Evolutionary conservation across 2,113 vertebrate species (phyloP).

Genomic region (Vidua chalybeata): DNA sequence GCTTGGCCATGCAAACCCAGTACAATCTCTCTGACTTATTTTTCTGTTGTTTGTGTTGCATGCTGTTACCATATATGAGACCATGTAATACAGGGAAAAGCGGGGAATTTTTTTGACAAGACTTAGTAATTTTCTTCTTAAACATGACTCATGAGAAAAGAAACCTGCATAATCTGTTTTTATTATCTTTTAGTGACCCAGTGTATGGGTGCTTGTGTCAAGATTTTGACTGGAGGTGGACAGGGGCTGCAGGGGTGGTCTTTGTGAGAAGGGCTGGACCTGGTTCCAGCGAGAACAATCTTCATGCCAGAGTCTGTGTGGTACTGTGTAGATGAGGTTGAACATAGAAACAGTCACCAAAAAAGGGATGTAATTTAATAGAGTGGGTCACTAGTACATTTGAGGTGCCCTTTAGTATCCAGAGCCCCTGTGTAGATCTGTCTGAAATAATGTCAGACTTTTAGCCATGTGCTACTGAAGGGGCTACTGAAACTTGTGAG

Average conservation of each 20-base stretch:
- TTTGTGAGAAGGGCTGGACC: background rate
- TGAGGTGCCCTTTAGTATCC: background rate
- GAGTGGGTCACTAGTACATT: background rate
- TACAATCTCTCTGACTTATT: background rate
- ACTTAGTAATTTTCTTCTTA: background rate
- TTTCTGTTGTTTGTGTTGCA: background rate
- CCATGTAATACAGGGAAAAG: background rate
- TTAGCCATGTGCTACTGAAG: background rate
- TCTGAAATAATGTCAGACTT: background rate
- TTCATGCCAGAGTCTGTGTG: background rate
- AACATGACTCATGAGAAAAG: background rate
- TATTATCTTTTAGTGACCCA: background rate
- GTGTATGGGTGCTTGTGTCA: background rate
- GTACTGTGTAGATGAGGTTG: background rate
- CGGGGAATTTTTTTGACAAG: background rate
- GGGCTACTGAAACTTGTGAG: background rate
- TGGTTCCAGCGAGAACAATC: background rate
- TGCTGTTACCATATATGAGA: background rate
- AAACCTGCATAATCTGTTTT: background rate
- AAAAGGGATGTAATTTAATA: background rate
- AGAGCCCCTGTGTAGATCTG: background rate
- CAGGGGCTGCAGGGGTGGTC: accelerated
- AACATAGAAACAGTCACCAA: background rate
- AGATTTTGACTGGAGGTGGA: background rate
- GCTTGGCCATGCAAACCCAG: accelerated